Percentiles rank a stretch among this genome's conserved stretches.
phyloP scores from a whole-genome alignment of 92 coral and sea anemone genomes.

The Porites evermanni region DNA sequence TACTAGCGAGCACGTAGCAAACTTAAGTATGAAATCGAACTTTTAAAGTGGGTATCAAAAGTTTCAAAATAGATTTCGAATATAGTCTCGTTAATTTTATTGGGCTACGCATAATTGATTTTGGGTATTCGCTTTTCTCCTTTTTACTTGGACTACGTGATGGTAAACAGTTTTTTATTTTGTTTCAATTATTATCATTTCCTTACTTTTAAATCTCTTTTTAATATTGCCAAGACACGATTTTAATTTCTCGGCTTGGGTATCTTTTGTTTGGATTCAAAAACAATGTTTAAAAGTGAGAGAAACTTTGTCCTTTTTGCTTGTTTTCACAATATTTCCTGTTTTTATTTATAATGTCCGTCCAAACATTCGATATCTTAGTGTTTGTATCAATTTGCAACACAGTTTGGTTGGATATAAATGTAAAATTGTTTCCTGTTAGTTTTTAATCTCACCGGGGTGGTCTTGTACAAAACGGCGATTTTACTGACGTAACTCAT shows the following conservation, averaged over 20 bases:
- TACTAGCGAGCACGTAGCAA: neutral
- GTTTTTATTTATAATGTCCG: neutral
- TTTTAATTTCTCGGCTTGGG: neutral
- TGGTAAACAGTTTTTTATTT: too few relatives aligned
- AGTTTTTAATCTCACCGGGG: too few relatives aligned
- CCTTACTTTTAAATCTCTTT: neutral
- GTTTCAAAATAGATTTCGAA: neutral
- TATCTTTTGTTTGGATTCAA: neutral
- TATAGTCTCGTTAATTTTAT: neutral
- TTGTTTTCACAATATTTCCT: neutral
- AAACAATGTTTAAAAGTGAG: too few relatives aligned
- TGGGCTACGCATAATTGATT: neutral
- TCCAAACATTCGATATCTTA: neutral
- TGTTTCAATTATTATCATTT: too few relatives aligned
- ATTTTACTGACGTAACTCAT: too few relatives aligned
- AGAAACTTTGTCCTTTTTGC: too few relatives aligned
- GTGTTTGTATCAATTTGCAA: neutral
- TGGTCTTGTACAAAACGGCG: neutral
- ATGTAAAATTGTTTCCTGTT: neutral
- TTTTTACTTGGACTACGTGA: neutral
- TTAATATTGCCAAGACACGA: neutral
- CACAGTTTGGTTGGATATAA: neutral
- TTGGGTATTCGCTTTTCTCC: neutral
- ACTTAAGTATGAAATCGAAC: neutral
- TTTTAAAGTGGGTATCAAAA: neutral